phyloP scores from a whole-genome alignment of 1,140 invertebrate species.

The Bombus confusus region DNA sequence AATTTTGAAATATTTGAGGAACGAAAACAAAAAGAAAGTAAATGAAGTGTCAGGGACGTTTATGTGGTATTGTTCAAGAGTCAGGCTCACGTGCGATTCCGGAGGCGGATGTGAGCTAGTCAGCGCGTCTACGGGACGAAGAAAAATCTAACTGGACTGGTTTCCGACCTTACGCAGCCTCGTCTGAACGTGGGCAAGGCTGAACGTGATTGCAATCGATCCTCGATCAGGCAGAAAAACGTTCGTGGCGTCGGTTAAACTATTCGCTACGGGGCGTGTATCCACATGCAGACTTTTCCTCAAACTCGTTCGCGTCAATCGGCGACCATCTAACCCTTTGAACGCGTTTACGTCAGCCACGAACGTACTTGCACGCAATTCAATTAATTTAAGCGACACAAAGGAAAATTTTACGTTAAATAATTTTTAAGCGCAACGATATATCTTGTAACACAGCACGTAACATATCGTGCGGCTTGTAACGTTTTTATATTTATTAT shows the following conservation, averaged over 20 bases:
- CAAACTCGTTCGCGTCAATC: neutral
- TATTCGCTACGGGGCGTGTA: slow-evolving; percentile 17
- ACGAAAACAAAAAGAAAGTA: neutral
- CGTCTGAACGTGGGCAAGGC: slow-evolving; percentile 44
- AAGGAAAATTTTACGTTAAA: neutral
- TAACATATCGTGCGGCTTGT: no score
- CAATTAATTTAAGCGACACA: neutral
- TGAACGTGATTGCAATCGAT: slow-evolving; percentile 40
- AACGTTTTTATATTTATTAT: no score
- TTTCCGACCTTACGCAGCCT: slow-evolving; percentile 54
- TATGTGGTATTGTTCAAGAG: neutral
- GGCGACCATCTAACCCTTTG: neutral
- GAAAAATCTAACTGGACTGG: slow-evolving; percentile 58
- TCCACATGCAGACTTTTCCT: neutral
- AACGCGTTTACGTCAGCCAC: neutral
- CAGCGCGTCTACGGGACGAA: neutral
- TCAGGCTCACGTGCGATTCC: slow-evolving; percentile 25
- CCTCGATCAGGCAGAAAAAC: neutral
- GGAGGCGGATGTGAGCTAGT: slow-evolving; percentile 38
- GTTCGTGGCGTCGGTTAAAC: neutral
- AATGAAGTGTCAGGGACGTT: neutral
- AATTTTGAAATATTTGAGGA: neutral
- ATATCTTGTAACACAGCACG: no score
- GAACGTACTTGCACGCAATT: neutral
- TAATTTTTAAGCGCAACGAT: no score